phyloP scores from a whole-genome alignment of 2,797 vertebrate species.

The Melanotaenia maccullochi region DNA sequence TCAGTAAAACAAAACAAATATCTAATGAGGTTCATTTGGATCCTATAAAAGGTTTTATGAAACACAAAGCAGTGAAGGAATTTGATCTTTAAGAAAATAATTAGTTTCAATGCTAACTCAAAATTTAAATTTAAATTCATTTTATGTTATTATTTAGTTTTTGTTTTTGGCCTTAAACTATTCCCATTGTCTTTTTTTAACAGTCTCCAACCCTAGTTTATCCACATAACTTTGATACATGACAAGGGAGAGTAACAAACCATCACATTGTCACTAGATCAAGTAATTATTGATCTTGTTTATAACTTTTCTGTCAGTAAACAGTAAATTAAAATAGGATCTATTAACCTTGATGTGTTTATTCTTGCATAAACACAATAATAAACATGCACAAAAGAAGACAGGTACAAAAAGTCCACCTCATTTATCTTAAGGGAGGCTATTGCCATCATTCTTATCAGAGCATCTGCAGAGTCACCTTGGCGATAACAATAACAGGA shows the following conservation, averaged over 20 bases:
- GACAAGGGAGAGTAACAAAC: neutral
- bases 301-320: neutral
- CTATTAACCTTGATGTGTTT: neutral
- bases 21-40: no score
- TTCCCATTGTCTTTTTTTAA: no score
- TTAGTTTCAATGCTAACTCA: neutral
- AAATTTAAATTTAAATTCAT: no score
- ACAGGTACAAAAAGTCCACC: constrained; percentile 33
- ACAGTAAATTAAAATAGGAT: neutral
- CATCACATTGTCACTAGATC: neutral
- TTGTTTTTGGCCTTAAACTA: no score
- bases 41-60: no score
- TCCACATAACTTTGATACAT: neutral
- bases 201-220: neutral
- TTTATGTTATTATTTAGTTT: no score
- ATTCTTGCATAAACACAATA: neutral
- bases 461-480: constrained; percentile 72
- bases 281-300: neutral
- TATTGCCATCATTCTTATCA: constrained; percentile 56
- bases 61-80: neutral
- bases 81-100: neutral
- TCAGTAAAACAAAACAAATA: no score
- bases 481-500: constrained; percentile 61
- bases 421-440: constrained; percentile 55
- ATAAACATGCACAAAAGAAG: constrained; percentile 2